Evolutionary conservation across 2,113 vertebrate genomes (phyloP), one percentile per base, ranked within the genome.

Genomic region (Marcusenius ussheri): DNA sequence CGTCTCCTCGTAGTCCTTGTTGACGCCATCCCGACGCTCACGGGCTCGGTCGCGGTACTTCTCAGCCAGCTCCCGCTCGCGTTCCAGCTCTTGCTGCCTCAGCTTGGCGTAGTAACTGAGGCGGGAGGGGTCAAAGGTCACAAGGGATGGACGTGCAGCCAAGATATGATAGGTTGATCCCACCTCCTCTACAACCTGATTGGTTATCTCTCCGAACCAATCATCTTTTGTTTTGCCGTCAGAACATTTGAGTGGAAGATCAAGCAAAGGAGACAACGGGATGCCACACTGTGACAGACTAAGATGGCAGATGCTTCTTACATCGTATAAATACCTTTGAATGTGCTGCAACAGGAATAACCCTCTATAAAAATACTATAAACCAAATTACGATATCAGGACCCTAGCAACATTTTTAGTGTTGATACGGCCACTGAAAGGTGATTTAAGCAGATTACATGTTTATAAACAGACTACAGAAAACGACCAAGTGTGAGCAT

Each of bases 1-100:
- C 0, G 98, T 99, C 93, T 99, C 98, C 89, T 99, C 98, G 0
- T 99, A 99, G 92, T 99, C 98, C 90, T 99, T 99, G 95, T 99
- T 99, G 53, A 99, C 97, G 0, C 98, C 98, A 46, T 99, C 98
- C 85, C 98, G 95, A 47, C 98, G 93, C 94, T 99, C 98, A 89
- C 98, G 96, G 6, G 98, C 98, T 88, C 98, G 93, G 89, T 99
- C 98, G 31, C 98, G 94, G 94, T 99, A 99, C 91, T 99, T 99
- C 95, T 99, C 98, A 0, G 98, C 98, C 90, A 99, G 93, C 90
- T 99, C 98, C 58, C 98, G 92, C 94, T 99, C 98, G 0, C 98
- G 94, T 92, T 99, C 98, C 89, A 99, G 96, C 95, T 99, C 98
- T 94, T 99, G 98, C 94, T 99, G 98, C 17, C 98, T 97, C 83